phyloP scores from a whole-genome alignment of 2,797 vertebrate genomes.

The Otolemur crassicaudatus region DNA sequence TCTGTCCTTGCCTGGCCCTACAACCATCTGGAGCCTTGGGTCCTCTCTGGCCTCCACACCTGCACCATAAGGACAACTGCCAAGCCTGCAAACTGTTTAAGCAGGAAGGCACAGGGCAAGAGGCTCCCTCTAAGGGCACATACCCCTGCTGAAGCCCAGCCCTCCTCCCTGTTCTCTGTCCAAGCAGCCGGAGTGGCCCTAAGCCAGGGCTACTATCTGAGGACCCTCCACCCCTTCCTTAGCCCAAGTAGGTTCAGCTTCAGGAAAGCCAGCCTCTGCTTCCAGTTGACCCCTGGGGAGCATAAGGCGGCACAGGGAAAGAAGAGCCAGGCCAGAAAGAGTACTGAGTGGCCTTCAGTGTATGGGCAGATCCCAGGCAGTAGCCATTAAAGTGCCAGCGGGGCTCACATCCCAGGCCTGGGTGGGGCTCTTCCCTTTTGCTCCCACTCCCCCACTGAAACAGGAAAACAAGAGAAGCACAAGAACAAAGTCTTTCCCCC shows the following conservation, averaged over 20 bases:
- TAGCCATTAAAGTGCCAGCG: not conserved
- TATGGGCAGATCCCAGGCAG: not conserved
- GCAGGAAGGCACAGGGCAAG: not conserved
- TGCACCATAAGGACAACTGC: not conserved
- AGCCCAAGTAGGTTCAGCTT: not conserved
- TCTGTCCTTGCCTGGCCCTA: not conserved
- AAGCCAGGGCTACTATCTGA: no score
- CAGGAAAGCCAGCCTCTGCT: not conserved
- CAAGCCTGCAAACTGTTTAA: not conserved
- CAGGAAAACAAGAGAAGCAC: not conserved
- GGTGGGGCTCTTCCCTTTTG: not conserved
- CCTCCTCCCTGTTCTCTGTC: not conserved
- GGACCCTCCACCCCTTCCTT: not conserved
- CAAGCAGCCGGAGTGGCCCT: no score
- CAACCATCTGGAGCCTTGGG: not conserved
- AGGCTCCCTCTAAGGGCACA: not conserved
- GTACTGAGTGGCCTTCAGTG: not conserved
- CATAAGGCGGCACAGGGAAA: not conserved
- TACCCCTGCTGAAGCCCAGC: not conserved
- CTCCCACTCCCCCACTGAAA: not conserved
- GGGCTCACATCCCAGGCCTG: not conserved
- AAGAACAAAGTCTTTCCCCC: not conserved
- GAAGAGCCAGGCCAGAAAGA: not conserved
- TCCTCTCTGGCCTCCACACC: not conserved
- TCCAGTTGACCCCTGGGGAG: not conserved